Base-by-base conservation (phyloP, 1,140 invertebrate genomes). In the Camponotus pennsylvanicus region DNA sequence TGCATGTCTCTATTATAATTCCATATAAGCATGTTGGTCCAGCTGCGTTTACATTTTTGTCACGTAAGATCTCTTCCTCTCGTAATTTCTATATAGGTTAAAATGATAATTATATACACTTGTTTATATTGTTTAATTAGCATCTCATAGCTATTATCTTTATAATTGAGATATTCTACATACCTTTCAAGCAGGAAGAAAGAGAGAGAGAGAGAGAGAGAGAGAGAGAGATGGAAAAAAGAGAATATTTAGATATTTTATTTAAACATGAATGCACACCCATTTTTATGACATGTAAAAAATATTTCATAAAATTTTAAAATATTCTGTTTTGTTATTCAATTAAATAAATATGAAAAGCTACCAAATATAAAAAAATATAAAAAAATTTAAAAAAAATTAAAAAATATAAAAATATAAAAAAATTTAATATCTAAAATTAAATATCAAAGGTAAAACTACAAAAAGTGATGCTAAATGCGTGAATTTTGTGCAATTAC, bases 1-100 rank as follows among this genome's bases (percentile, higher is more conserved):
- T 15, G 67, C 40, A 42, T 49, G 11, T 21, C 21, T 69, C 67
- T 11, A 45, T 49, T 69, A 69, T 32, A 69, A 69, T 69, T 34
- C 42, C n/a, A 21, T 49, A 45, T 27, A 69, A 69, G 11, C n/a
- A 37, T 49, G 9, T 27, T 2, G 40, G 66, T 18, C n/a, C 4
- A 27, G 11, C 1, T 5, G 66, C 21, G 9, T 52, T 52, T 15
- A 52, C 1, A 52, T 49, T 69, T 69, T 45, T 45, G 66, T 69
- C 40, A 69, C 40, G 66, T 67, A 67, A 42, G 13, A 69, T 69
- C 37, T 52, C 49, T 52, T 32, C 40, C 8, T 13, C 42, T 27
- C 21, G 21, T 69, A 45, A 21, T 45, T 69, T 49, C 40, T 40
- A 42, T 9, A 13, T 49, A 21, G 8, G 21, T 21, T 27, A 69